Conservation (phyloP, 2,797 vertebrate species). For the Betta splendens region DNA sequence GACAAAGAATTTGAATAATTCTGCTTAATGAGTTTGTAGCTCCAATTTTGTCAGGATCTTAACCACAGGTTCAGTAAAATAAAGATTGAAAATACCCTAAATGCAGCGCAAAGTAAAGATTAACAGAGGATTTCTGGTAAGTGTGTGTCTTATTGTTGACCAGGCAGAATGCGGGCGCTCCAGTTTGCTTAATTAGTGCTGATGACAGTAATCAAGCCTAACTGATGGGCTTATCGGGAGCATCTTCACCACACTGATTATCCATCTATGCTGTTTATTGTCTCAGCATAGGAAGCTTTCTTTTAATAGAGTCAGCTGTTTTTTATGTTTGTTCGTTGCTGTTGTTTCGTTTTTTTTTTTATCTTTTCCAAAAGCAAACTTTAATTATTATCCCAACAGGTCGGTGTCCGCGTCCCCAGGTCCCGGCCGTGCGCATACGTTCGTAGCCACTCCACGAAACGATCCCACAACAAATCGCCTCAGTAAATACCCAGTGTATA, state of each 20-base stretch:
- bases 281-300: slow-evolving; percentile 36
- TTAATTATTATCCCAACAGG: slow-evolving; percentile 61
- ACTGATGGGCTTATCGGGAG: slow-evolving; percentile 59
- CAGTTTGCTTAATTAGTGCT: slow-evolving; percentile 56
- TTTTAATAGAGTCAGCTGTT: slow-evolving; percentile 46
- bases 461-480: slow-evolving; percentile 63
- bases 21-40: too few species aligned
- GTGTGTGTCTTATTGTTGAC: slow-evolving; percentile 11
- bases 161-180: slow-evolving; percentile 14
- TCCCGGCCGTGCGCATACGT: slow-evolving; percentile 27
- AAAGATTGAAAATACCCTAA: background rate
- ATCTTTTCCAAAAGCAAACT: slow-evolving; percentile 26
- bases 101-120: background rate
- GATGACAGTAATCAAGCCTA: slow-evolving; percentile 66
- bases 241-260: slow-evolving; percentile 61
- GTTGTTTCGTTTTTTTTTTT: background rate
- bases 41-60: background rate
- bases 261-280: slow-evolving; percentile 45
- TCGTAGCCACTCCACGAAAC: slow-evolving; percentile 49
- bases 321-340: too few species aligned
- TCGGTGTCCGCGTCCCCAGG: slow-evolving; percentile 40
- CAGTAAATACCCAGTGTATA: slow-evolving; percentile 62
- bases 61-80: background rate
- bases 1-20: too few species aligned
- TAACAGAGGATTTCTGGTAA: background rate